Evolutionary conservation across 2,797 vertebrate genomes (phyloP), one percentile per base, ranked within the genome.

Genomic region (Tokudaia tokunoshimensis): DNA sequence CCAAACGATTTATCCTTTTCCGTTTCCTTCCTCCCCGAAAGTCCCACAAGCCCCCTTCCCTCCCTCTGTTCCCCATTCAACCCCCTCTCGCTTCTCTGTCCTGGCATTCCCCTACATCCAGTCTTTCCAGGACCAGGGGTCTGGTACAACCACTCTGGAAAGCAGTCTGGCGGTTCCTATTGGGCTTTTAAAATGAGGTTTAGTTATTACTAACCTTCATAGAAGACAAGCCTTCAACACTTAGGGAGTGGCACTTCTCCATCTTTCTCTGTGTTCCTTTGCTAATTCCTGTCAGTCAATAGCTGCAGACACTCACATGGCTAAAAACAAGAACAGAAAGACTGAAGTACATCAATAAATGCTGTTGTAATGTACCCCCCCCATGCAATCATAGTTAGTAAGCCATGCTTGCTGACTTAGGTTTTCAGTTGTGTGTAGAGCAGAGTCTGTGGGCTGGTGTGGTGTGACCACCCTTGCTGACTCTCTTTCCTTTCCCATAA

Each of bases 141-240:
- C 41, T 41, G 41, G 41, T 41, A 41, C 41, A 41, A 41, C 41
- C 41, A 41, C 41, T 41, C 41, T 41, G 41, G 41, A 41, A 41
- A 41, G 41, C 41, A 41, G 41, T 41, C 41, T 41, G 41, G 41
- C 41, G 2, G 41, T 41, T 41, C 41, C 41, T 41, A 41, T 41
- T 41, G 41, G 89, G 79, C 6, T 88, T 88, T 92, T 93, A 79
- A 92, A 97, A 89, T 41, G 8, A 96, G 34, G 2, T 37, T 92
- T 70, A 86, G 31, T 70, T 91, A 67, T 55, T 50, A 14, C 44
- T 47, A 76, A 47, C 78, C 7, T 61, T 57, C 80, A 50, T 7
- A 79, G 41, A 93, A 87, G 89, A 81, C 1, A 72, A 55, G 12
- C 22, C 82, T 74, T 89, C 37, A 50, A 87, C 86, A 70, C 79